Evolutionary conservation across 2,888 invertebrate genomes (phyloP).

Genomic region (Spilosoma lubricipeda): DNA sequence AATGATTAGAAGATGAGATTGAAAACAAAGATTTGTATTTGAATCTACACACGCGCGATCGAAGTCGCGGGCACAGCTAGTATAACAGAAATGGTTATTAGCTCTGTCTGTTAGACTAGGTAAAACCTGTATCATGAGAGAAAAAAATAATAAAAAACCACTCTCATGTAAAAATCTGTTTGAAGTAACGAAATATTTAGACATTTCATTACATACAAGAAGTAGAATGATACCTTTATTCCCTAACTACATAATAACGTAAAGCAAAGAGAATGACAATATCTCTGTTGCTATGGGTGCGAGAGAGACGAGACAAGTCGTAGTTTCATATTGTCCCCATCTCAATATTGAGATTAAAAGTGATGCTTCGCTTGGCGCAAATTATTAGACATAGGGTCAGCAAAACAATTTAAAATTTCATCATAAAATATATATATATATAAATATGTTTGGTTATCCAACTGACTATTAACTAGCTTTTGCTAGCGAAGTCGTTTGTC

Average conservation of each 20-base stretch:
- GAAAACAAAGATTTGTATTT: no score
- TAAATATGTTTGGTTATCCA: no score
- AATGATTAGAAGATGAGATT: no score
- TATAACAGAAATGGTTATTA: no score
- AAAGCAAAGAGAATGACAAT: slow-evolving; percentile 45
- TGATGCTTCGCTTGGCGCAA: slow-evolving; percentile 83
- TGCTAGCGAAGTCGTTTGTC: no score
- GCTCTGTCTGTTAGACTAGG: no score
- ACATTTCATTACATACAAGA: slow-evolving; percentile 18
- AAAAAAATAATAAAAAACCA: background rate
- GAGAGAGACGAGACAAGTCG: slow-evolving; percentile 58
- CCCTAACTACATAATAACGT: slow-evolving; percentile 15
- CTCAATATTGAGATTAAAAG: slow-evolving; percentile 86
- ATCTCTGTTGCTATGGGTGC: slow-evolving; percentile 30
- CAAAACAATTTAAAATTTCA: slow-evolving; percentile 51
- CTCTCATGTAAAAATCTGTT: background rate
- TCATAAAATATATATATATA: no score
- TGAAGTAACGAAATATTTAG: background rate
- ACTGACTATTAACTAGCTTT: no score
- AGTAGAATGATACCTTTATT: slow-evolving; percentile 14
- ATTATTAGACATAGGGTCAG: slow-evolving; percentile 75
- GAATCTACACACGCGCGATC: no score
- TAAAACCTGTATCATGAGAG: no score
- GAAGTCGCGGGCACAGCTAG: no score
- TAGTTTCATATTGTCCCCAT: slow-evolving; percentile 83